phyloP scores from a whole-genome alignment of 2,888 invertebrate genomes.

The Lingula anatina region DNA sequence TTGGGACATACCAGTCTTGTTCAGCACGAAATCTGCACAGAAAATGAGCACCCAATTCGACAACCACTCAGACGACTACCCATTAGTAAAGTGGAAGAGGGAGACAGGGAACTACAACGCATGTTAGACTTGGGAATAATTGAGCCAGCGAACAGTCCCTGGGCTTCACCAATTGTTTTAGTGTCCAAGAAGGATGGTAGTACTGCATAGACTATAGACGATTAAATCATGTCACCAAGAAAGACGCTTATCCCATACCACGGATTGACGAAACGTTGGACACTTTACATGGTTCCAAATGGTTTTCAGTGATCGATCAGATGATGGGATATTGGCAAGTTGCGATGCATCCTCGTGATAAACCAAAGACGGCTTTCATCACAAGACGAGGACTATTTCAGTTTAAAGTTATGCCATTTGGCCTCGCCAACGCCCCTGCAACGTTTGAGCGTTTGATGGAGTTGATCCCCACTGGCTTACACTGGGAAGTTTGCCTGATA shows the following conservation, averaged over 20 bases:
- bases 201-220: constrained; percentile 17
- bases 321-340: constrained; percentile 15
- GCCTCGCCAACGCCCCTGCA: constrained; percentile 16
- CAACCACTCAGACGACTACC: constrained; percentile 9
- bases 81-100: constrained; percentile 6
- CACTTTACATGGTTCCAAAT: constrained; percentile 2
- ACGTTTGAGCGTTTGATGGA: constrained; percentile 21
- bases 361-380: constrained; percentile 14
- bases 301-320: constrained; percentile 14
- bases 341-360: constrained; percentile 4
- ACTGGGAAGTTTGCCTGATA: constrained; percentile 13
- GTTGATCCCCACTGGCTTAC: constrained; percentile 12
- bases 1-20: constrained; percentile 5
- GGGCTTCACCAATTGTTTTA: constrained; percentile 15
- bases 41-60: constrained; percentile 8
- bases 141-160: constrained; percentile 9
- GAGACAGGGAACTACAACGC: constrained; percentile 10
- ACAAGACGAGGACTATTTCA: constrained; percentile 10
- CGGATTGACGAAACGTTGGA: constrained; percentile 13
- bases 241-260: constrained; percentile 15
- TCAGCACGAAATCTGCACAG: constrained; percentile 11
- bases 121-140: constrained; percentile 13
- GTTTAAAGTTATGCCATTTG: constrained; percentile 17
- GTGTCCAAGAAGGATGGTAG: constrained; percentile 14
- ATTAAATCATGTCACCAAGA: constrained; percentile 12